Evolutionary conservation across 2,113 vertebrate genomes (phyloP).

Genomic region (Lophura nycthemera): DNA sequence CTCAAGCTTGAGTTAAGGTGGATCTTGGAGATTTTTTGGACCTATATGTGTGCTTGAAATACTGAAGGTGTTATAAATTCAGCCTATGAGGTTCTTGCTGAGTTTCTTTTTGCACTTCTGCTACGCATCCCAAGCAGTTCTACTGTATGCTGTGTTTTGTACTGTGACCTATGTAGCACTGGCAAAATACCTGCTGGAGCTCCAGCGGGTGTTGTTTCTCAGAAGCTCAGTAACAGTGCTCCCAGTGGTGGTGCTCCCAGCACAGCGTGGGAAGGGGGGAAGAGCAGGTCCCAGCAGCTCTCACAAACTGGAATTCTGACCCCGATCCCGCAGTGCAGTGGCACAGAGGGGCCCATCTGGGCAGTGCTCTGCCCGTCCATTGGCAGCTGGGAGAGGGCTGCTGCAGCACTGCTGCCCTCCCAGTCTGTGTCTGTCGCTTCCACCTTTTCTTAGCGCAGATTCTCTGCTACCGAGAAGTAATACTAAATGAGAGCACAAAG

Average conservation of each 20-base stretch:
- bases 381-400: background rate
- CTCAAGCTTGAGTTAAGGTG: background rate
- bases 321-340: too few relatives aligned
- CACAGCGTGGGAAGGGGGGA: rapidly evolving
- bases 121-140: background rate
- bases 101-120: background rate
- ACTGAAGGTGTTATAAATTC: background rate
- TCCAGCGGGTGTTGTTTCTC: background rate
- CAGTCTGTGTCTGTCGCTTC: background rate
- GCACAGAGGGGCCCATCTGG: background rate
- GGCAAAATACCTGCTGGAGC: background rate
- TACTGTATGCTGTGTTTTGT: rapidly evolving
- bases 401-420: background rate
- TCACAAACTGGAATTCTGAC: too few relatives aligned
- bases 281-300: background rate
- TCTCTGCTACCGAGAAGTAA: background rate
- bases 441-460: background rate
- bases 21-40: background rate
- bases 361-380: too few relatives aligned
- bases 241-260: background rate
- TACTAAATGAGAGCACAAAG: background rate
- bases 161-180: rapidly evolving
- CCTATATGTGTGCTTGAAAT: background rate
- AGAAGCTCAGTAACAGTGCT: background rate
- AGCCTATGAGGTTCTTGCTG: background rate